A percentile compares a stretch with the other conserved stretches of the same genome.
Evolutionary conservation across 2,888 invertebrate species (phyloP).

Genomic region (Temnothorax ravouxi): DNA sequence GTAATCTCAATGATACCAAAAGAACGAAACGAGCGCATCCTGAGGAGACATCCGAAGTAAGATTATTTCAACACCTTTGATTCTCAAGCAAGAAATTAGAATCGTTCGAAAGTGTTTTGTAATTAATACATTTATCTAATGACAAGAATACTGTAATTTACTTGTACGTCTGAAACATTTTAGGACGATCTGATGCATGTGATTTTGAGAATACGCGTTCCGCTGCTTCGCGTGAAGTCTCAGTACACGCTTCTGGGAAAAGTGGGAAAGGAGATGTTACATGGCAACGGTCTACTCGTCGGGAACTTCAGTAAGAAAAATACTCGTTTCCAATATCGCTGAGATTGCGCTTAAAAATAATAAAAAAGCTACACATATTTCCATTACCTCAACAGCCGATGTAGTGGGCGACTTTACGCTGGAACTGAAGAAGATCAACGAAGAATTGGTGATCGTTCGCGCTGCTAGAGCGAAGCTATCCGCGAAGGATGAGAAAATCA

Average conservation of each 20-base stretch:
- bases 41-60: conserved; percentile 74
- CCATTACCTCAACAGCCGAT: conserved; percentile 75
- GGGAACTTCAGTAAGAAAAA: conserved; percentile 84
- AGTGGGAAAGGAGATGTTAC: conserved; percentile 80
- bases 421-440: conserved; percentile 81
- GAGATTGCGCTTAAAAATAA: not conserved
- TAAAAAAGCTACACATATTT: not conserved
- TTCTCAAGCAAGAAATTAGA: not conserved
- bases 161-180: conserved; percentile 35
- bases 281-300: conserved; percentile 81
- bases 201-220: conserved; percentile 81
- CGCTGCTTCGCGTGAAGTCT: conserved; percentile 80
- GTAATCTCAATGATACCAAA: conserved; percentile 62
- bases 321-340: not conserved
- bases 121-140: not conserved
- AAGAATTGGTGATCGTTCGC: conserved; percentile 81
- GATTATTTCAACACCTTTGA: not conserved
- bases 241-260: conserved; percentile 82
- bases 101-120: not conserved
- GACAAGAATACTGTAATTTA: not conserved
- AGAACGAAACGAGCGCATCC: conserved; percentile 78
- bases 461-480: conserved; percentile 83
- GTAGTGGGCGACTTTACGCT: conserved; percentile 83
- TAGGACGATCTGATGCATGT: conserved; percentile 85
- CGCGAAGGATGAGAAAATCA: conserved; percentile 77